Evolutionary conservation across 1,140 invertebrate genomes (phyloP), one percentile per base, ranked within the genome.

Genomic region (Leptinotarsa undecemlineata): DNA sequence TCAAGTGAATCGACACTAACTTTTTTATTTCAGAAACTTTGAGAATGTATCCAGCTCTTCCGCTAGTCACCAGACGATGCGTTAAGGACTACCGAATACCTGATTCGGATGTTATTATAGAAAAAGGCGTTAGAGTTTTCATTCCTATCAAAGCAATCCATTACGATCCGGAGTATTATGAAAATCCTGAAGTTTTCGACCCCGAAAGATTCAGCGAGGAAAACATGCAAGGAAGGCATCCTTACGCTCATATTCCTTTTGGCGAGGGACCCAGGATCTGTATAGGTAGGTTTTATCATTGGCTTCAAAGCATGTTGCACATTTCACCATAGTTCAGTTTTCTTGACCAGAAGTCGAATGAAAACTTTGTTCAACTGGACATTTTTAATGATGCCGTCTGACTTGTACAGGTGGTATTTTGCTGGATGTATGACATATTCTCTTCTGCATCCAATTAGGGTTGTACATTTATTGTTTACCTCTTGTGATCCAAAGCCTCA

Each of bases 101-200:
- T 48, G 70, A 76, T 6, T 67, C 68, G 15, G 68, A 86, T 42
- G 15, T 82, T 0, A 74, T 82, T 3, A 81, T 87, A 33, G 80
- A 86, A 76, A 82, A 82, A 69, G 84, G 82, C 0, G 80, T 77
- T 3, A 78, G 76, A 17, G 77, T 87, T 14, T 47, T 79, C 0
- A 80, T 87, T 13, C 85, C 86, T 0, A 77, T 83, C 14, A 74
- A 78, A 48, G 81, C 75, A 0, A 80, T 86, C 21, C 85, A 86
- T 71, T 74, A 74, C 21, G 87, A 91, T 78, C 80, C 85, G 17
- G 75, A 87, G 20, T 84, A 86, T 72, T 92, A 86, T 80, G 86
- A 89, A n/a, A 84, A 91, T 73, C 90, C 91, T 6, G 86, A 89
- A 61, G 80, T 79, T 14, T 92, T 90, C 80, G 85, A 91, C 82